Base-by-base conservation (phyloP, 2,113 vertebrate species). In the Hymenochirus boettgeri region DNA sequence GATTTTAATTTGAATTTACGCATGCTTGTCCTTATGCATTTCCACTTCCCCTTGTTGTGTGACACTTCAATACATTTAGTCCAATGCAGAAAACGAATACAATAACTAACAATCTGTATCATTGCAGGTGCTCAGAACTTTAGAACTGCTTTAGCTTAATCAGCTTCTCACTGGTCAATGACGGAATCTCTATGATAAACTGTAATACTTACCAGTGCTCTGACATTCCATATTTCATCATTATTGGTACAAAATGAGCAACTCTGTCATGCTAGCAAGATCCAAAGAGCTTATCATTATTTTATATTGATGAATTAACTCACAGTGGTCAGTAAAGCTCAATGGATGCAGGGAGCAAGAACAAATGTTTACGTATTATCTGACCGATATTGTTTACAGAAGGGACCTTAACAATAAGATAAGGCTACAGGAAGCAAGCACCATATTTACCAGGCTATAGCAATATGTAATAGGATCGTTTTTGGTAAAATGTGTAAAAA, bases 211-310 rank as follows among this genome's bases (percentile, higher is more conserved):
- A 23, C 19, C n/a, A 26, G 12, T 46, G 47, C 19, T 26, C 37
- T 64, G 62, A 56, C 52, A 55, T 24, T 46, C 55, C 39, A 56
- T 47, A 46, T 56, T 65, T 65, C 62, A 56, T 18, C 46, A 61
- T 61, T 61, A 61, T 31, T 23, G 39, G 4, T n/a, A 27, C 37
- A n/a, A 64, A 46, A 64, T 64, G 51, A 31, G 13, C 48, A 55
- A 7, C 37, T 64, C 35, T 46, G 29, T 64, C 62, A 60, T 47
- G 25, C 42, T 60, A 13, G 25, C 13, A 24, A 6, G 15, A 17
- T 5, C 37, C 13, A 21, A 27, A 37, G 17, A 46, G 37, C 18
- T 17, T 24, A 22, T 35, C 53, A 47, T 37, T 29, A 26, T 8
- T 64, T 64, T 55, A 55, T 55, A 6, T 46, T 55, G 51, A 46